These are phyloP conservation scores for Labeo catla DNA, from an alignment of 2,113 vertebrate genomes.

Conservation along the genomic window DNA sequence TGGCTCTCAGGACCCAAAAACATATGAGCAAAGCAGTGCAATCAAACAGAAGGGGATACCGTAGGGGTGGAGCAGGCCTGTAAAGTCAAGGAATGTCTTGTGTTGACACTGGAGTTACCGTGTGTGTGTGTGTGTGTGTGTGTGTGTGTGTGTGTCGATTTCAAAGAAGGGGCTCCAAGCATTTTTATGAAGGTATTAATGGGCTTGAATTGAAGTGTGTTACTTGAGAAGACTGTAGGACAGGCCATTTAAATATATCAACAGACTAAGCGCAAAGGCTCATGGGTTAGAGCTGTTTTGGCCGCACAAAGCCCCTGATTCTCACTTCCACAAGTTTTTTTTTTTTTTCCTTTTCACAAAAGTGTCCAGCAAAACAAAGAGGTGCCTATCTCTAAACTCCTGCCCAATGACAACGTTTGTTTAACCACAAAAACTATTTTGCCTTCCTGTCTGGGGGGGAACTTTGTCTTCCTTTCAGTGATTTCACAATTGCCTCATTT, in stretches of 20 bases:
- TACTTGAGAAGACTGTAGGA: conserved; percentile 28
- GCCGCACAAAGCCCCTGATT: background rate
- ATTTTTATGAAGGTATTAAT: conserved; percentile 40
- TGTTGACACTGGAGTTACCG: conserved; percentile 54
- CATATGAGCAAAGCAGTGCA: conserved; percentile 31
- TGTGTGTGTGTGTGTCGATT: conserved; percentile 33
- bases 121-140: conserved; percentile 40
- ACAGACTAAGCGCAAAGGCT: conserved; percentile 9
- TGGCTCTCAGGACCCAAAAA: conserved; percentile 46
- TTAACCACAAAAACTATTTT: conserved; percentile 51
- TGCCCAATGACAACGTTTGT: conserved; percentile 47
- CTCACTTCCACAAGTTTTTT: conserved; percentile 7
- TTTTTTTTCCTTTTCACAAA: background rate
- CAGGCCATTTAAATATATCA: conserved; percentile 29
- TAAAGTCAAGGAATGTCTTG: conserved; percentile 50
- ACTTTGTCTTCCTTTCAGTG: conserved; percentile 56
- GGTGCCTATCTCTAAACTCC: conserved; percentile 24
- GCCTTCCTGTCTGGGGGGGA: conserved; percentile 48
- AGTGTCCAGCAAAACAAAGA: conserved; percentile 43
- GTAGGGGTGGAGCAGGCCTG: conserved; percentile 13
- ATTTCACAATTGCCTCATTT: conserved; percentile 64
- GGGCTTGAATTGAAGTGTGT: conserved; percentile 23
- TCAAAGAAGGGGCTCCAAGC: conserved; percentile 47
- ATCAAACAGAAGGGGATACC: conserved; percentile 42
- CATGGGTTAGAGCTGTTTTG: background rate